Evolutionary conservation across 2,888 invertebrate species (phyloP).

Genomic region (Chaetogeoica ovagalla): DNA sequence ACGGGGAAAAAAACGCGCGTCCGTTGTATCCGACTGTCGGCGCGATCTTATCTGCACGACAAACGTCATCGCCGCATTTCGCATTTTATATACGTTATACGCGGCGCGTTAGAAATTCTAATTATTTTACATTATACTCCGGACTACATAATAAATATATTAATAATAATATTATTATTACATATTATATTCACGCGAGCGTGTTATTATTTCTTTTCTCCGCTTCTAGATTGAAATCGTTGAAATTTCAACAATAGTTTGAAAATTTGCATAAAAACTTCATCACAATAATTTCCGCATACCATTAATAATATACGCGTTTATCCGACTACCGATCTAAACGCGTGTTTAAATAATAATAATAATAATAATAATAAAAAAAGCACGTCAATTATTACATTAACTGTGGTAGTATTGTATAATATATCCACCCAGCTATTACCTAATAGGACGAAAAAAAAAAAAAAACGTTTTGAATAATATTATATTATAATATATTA

Average conservation of each 20-base stretch:
- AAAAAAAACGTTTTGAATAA: background rate
- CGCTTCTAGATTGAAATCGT: conserved; percentile 6
- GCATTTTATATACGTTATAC: too few relatives aligned
- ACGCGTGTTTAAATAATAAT: background rate
- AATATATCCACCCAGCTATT: background rate
- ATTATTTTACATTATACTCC: too few relatives aligned
- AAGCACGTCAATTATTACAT: conserved; percentile 4
- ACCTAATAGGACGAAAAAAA: background rate
- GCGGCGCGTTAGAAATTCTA: too few relatives aligned
- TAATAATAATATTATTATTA: background rate
- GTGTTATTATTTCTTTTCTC: background rate
- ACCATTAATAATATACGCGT: background rate
- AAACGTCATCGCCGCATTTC: too few relatives aligned
- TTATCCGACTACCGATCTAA: conserved; percentile 8
- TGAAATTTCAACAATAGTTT: conserved; percentile 27
- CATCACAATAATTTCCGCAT: conserved; percentile 6
- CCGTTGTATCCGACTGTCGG: too few relatives aligned
- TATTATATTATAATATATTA: too few relatives aligned
- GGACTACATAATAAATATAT: too few relatives aligned
- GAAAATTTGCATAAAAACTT: conserved; percentile 21
- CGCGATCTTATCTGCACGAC: too few relatives aligned
- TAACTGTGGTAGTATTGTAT: background rate
- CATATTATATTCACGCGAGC: background rate
- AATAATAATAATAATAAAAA: conserved; percentile 14
- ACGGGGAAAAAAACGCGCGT: too few relatives aligned